phyloP scores from a whole-genome alignment of 1,140 invertebrate genomes.

The Papilio helenus region DNA sequence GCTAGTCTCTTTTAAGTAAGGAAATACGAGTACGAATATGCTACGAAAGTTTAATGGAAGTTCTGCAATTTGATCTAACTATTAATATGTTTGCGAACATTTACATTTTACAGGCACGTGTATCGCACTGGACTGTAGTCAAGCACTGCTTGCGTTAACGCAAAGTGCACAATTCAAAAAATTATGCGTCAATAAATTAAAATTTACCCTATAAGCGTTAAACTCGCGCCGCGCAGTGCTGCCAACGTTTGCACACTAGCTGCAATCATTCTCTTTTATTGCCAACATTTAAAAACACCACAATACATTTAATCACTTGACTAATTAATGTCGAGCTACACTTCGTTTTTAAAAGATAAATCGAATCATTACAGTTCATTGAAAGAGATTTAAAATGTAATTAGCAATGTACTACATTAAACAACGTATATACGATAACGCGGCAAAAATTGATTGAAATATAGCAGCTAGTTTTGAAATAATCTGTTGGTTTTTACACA shows the following conservation, averaged over 20 bases:
- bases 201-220: conserved; percentile 30
- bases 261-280: conserved; percentile 35
- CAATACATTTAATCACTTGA: conserved; percentile 37
- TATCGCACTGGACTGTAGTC: conserved; percentile 15
- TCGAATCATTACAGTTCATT: conserved; percentile 16
- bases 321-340: conserved; percentile 23
- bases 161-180: conserved; percentile 36
- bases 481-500: background rate
- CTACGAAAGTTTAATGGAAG: background rate
- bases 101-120: background rate
- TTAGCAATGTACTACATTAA: background rate
- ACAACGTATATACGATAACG: background rate
- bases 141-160: conserved; percentile 23
- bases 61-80: background rate
- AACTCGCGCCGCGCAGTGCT: background rate
- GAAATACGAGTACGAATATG: too few species aligned
- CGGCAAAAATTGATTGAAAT: background rate
- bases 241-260: conserved; percentile 31
- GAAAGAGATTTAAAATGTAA: background rate
- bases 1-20: too few species aligned
- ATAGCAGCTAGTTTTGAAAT: too few species aligned
- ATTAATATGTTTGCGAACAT: background rate
- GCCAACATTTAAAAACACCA: conserved; percentile 35
- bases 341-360: conserved; percentile 22
- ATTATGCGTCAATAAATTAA: conserved; percentile 38